phyloP scores from a whole-genome alignment of 2,113 vertebrate genomes.

The Microtus ochrogaster region DNA sequence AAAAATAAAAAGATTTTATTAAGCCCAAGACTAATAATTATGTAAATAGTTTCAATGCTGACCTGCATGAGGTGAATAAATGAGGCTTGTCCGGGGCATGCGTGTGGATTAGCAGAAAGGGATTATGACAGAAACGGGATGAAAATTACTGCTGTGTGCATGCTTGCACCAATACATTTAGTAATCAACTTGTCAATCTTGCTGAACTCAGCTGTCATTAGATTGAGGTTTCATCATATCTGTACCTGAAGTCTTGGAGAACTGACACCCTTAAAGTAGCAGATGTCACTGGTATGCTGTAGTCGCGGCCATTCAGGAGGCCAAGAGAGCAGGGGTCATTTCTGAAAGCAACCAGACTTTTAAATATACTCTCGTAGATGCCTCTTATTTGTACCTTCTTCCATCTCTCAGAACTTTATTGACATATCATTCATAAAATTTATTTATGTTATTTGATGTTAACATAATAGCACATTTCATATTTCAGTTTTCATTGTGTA shows the following conservation, averaged over 20 bases:
- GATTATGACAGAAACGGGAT: neutral
- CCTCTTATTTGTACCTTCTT: slow-evolving; percentile 20
- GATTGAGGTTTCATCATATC: neutral
- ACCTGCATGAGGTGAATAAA: neutral
- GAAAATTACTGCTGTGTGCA: neutral
- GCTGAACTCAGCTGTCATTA: neutral
- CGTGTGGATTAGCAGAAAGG: neutral
- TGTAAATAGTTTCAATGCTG: neutral
- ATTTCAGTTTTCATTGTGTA: slow-evolving; percentile 11
- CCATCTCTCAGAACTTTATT: slow-evolving; percentile 31
- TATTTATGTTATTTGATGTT: neutral
- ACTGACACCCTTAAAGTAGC: neutral
- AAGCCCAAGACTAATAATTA: neutral
- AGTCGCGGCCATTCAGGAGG: neutral
- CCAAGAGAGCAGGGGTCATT: neutral
- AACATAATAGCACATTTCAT: neutral
- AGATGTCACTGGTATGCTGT: neutral
- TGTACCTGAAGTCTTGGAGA: neutral
- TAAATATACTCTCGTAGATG: neutral
- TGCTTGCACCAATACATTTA: neutral
- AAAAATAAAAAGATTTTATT: neutral
- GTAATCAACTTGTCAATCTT: neutral
- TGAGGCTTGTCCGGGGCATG: neutral
- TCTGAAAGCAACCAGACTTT: neutral
- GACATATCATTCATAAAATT: neutral